Percentiles rank a stretch among this genome's conserved stretches.
Conservation (phyloP, 2,888 invertebrate genomes). For the Lasioglossum leucozonium region DNA sequence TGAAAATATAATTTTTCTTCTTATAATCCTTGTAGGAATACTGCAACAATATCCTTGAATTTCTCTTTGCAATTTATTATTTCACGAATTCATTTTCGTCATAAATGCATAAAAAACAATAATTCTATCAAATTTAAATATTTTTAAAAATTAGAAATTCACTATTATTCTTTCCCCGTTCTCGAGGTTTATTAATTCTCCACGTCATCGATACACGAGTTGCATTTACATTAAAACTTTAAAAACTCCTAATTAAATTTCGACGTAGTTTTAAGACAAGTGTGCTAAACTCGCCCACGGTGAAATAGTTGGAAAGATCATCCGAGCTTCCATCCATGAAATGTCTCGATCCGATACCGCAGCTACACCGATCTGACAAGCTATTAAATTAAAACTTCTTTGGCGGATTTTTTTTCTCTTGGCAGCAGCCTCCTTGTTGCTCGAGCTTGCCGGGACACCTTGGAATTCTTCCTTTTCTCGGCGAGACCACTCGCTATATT, state of each 20-base stretch:
- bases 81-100: not conserved
- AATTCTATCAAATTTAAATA: not conserved
- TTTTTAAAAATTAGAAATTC: not conserved
- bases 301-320: constrained; percentile 9
- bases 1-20: not conserved
- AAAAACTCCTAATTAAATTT: not conserved
- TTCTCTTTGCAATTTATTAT: too few species aligned
- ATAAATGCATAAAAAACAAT: not conserved
- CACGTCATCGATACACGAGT: not conserved
- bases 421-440: not conserved
- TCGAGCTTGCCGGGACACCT: not conserved
- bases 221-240: not conserved
- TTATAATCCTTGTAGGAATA: too few species aligned
- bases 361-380: not conserved
- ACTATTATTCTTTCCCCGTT: not conserved
- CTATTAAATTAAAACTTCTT: constrained; percentile 36
- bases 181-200: not conserved
- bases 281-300: not conserved
- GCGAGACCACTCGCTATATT: not conserved
- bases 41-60: too few species aligned
- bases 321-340: constrained; percentile 13
- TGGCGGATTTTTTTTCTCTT: not conserved
- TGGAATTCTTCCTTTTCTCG: not conserved
- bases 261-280: not conserved
- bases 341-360: constrained; percentile 32